Percentiles rank a stretch among this genome's conserved stretches.
Evolutionary conservation across 2,113 vertebrate species (phyloP).

Genomic region (Salvelinus sp.): DNA sequence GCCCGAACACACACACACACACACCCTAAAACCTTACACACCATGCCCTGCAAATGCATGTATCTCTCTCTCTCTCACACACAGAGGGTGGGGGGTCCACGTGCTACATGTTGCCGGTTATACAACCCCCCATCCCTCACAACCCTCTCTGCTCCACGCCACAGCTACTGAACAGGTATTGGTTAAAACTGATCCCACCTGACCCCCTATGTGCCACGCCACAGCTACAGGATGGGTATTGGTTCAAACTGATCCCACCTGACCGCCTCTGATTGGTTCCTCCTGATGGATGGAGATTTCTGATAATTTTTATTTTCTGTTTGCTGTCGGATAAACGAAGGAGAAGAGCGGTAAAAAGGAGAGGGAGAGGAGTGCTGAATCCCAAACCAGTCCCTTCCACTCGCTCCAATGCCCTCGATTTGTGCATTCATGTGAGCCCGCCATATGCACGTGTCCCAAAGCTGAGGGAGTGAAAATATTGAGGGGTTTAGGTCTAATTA

Average conservation of each 20-base stretch:
- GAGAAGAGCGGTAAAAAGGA: background rate
- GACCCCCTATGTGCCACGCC: conserved; percentile 37
- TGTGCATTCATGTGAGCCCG: too few relatives aligned
- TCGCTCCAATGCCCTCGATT: background rate
- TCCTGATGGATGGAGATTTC: conserved; percentile 7
- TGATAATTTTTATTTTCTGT: background rate
- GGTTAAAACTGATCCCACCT: conserved; percentile 49
- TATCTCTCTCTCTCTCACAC: background rate
- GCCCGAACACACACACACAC: background rate
- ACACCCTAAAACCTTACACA: background rate
- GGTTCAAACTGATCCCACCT: conserved; percentile 49
- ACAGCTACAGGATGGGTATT: conserved; percentile 34
- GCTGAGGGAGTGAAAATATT: too few relatives aligned
- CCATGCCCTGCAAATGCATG: background rate
- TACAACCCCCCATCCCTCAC: background rate
- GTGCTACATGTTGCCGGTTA: background rate
- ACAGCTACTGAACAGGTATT: conserved; percentile 36
- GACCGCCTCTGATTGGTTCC: conserved; percentile 56
- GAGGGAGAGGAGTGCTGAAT: background rate
- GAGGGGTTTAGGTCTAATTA: too few relatives aligned
- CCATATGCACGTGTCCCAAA: too few relatives aligned
- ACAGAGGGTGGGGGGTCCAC: background rate
- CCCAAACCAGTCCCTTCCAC: too few relatives aligned
- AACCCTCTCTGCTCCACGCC: background rate
- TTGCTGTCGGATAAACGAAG: background rate